phyloP scores from a whole-genome alignment of 2,888 invertebrate species.

The Drosophila setosimentum region DNA sequence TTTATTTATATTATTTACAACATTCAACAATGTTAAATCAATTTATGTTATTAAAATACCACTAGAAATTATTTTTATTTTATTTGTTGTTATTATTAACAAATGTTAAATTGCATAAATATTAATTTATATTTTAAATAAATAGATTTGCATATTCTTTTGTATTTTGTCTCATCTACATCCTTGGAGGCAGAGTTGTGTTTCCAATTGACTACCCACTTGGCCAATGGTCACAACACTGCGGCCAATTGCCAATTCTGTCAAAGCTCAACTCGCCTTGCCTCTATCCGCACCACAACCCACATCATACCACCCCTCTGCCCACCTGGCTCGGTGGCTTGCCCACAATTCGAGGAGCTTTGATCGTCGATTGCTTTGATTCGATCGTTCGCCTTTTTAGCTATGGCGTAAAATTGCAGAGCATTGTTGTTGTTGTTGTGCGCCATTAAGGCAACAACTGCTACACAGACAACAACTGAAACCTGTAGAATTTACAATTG shows the following conservation, averaged over 20 bases:
- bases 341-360: constrained; percentile 57
- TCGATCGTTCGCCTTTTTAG: constrained; percentile 75
- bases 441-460: constrained; percentile 74
- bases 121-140: background rate
- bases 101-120: background rate
- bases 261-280: constrained; percentile 7
- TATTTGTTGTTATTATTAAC: background rate
- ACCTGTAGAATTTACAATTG: constrained; percentile 80
- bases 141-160: background rate
- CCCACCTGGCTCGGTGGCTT: constrained; percentile 68
- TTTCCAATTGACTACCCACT: background rate
- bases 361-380: constrained; percentile 67
- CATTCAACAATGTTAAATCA: background rate
- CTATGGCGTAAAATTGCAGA: constrained; percentile 77
- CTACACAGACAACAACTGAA: constrained; percentile 53
- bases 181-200: background rate
- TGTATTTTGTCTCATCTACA: background rate
- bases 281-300: too few species aligned
- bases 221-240: constrained; percentile 40
- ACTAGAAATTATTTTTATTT: background rate
- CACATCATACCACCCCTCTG: background rate
- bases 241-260: constrained; percentile 22
- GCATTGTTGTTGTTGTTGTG: constrained; percentile 35
- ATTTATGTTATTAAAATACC: background rate
- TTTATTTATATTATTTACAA: background rate